Percentiles rank a stretch among this genome's conserved stretches.
Evolutionary conservation across 1,140 invertebrate species (phyloP).

Genomic region (Neotoxoptera formosana): DNA sequence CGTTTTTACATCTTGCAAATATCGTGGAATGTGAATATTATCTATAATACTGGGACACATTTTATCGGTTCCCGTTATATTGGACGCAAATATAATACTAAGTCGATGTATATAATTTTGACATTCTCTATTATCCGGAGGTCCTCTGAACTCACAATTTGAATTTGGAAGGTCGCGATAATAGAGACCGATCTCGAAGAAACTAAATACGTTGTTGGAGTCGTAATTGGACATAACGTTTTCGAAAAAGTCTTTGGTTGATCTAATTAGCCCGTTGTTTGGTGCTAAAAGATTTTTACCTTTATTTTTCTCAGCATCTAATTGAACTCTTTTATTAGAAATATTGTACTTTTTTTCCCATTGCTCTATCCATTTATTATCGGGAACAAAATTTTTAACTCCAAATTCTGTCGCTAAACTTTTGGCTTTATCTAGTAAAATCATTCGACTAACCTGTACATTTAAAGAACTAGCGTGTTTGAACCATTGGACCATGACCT

Average conservation of each 20-base stretch:
- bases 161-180: neutral
- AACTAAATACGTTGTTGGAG: neutral
- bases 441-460: neutral
- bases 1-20: neutral
- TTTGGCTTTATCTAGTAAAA: neutral
- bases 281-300: neutral
- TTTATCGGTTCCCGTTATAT: neutral
- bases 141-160: neutral
- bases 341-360: neutral
- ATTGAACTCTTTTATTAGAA: neutral
- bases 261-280: neutral
- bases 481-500: neutral
- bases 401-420: neutral
- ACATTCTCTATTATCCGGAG: neutral
- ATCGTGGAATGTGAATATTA: neutral
- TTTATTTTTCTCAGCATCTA: neutral
- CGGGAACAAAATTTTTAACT: neutral
- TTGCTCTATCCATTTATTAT: neutral
- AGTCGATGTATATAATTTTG: neutral
- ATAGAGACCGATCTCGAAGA: neutral
- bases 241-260: neutral
- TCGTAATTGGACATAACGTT: neutral
- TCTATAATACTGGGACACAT: neutral
- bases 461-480: neutral
- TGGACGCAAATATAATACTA: neutral